Evolutionary conservation across 2,797 vertebrate species (phyloP).

Genomic region (Uromys caudimaculatus): DNA sequence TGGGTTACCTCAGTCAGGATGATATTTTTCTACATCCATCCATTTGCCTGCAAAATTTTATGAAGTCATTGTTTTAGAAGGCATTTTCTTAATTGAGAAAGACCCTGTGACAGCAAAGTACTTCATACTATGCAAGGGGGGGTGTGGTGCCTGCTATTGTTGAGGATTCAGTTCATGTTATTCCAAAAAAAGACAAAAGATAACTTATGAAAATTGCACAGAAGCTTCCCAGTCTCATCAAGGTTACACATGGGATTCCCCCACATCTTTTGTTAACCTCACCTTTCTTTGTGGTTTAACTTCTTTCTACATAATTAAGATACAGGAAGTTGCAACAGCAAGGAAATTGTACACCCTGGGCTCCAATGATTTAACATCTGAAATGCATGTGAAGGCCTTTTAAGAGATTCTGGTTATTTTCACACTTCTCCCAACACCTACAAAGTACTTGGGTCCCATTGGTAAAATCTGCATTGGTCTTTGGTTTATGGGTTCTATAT

Average conservation of each 20-base stretch:
- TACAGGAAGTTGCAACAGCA: background rate
- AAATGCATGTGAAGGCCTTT: conserved; percentile 61
- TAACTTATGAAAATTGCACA: background rate
- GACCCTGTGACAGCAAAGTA: background rate
- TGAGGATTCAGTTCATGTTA: background rate
- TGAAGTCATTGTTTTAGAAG: background rate
- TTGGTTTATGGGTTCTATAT: conserved; percentile 35
- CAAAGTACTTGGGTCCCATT: background rate
- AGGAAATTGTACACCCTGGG: conserved; percentile 7
- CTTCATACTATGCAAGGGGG: background rate
- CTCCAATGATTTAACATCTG: conserved; percentile 26
- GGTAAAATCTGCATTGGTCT: conserved; percentile 6
- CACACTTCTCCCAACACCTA: conserved; percentile 31
- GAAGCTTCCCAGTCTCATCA: background rate
- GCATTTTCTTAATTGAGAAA: background rate
- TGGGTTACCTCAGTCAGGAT: too few relatives aligned
- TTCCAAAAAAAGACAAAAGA: conserved; percentile 7
- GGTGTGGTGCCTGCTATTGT: background rate
- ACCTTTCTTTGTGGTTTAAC: background rate
- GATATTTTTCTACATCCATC: too few relatives aligned
- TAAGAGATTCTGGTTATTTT: conserved; percentile 62
- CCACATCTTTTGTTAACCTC: background rate
- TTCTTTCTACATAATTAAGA: conserved; percentile 29
- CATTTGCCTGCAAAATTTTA: too few relatives aligned
- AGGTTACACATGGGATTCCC: background rate